Conservation (phyloP, 2,797 vertebrate genomes). For the Triplophysa bombifrons region DNA sequence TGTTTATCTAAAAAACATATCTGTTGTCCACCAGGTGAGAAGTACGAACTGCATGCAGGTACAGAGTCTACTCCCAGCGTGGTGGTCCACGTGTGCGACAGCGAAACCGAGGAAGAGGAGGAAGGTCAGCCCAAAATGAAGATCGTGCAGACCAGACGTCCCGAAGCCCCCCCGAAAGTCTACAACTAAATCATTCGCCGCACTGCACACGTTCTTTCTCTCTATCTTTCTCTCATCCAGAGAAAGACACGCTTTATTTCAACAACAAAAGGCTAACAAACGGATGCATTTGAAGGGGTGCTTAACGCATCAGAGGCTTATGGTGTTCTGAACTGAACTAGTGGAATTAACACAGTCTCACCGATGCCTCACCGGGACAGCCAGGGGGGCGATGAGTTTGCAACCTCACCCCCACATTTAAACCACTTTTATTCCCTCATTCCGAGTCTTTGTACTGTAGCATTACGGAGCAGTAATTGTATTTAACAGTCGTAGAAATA, state of each 20-base stretch:
- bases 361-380: constrained; percentile 54
- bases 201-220: constrained; percentile 70
- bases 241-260: constrained; percentile 79
- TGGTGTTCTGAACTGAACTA: constrained; percentile 40
- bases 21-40: constrained; percentile 81
- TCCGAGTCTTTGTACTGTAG: constrained; percentile 42
- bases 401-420: constrained; percentile 16
- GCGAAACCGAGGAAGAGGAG: constrained; percentile 86
- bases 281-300: constrained; percentile 61
- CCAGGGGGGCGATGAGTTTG: constrained; percentile 45
- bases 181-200: constrained; percentile 74
- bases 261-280: constrained; percentile 75
- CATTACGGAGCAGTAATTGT: constrained; percentile 44
- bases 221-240: constrained; percentile 73
- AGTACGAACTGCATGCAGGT: constrained; percentile 95
- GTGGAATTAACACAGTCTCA: constrained; percentile 51
- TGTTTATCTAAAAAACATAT: too few relatives aligned
- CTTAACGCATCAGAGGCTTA: constrained; percentile 59
- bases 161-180: constrained; percentile 79
- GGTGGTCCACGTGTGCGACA: constrained; percentile 97
- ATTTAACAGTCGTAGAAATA: constrained; percentile 42
- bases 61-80: constrained; percentile 97
- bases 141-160: constrained; percentile 93
- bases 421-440: constrained; percentile 43
- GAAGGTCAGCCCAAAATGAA: constrained; percentile 90